A percentile compares a stretch with the other conserved stretches of the same genome.
Conservation (phyloP, 2,113 vertebrate species). For the Pelusios castaneus region DNA sequence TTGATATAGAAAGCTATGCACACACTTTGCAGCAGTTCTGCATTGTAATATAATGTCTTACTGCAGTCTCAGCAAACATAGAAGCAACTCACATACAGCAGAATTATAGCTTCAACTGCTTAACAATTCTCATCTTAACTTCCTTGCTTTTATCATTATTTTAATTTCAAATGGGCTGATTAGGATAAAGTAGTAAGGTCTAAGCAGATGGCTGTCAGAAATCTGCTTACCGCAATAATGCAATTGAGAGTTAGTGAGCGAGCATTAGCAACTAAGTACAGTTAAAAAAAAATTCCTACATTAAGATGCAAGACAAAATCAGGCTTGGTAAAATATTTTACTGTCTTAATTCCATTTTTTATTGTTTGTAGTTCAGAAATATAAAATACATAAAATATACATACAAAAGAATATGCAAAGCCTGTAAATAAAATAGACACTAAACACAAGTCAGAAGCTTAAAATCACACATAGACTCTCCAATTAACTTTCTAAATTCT, state of each 20-base stretch:
- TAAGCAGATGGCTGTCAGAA: constrained; percentile 73
- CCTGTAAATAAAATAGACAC: constrained; percentile 25
- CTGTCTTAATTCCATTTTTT: constrained; percentile 48
- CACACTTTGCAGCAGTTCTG: neutral
- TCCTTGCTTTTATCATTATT: constrained; percentile 64
- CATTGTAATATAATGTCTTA: neutral
- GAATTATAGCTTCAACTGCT: constrained; percentile 26
- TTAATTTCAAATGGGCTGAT: constrained; percentile 67
- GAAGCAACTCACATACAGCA: neutral
- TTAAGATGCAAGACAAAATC: constrained; percentile 54
- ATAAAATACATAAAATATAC: constrained; percentile 47
- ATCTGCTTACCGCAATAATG: constrained; percentile 66
- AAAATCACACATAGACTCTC: constrained; percentile 8
- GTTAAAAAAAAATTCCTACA: constrained; percentile 35
- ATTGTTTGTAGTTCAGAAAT: constrained; percentile 49
- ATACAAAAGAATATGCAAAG: constrained; percentile 16
- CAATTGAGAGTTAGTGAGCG: constrained; percentile 22
- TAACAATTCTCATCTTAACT: constrained; percentile 21
- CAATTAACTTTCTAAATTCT: constrained; percentile 40
- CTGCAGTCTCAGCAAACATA: neutral
- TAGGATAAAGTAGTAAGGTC: constrained; percentile 48
- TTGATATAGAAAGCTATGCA: neutral
- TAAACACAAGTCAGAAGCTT: constrained; percentile 13
- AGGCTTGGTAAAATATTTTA: constrained; percentile 34
- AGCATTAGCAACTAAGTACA: constrained; percentile 37